Evolutionary conservation across 1,140 invertebrate genomes (phyloP).

Genomic region (Chironomus striatipennis): DNA sequence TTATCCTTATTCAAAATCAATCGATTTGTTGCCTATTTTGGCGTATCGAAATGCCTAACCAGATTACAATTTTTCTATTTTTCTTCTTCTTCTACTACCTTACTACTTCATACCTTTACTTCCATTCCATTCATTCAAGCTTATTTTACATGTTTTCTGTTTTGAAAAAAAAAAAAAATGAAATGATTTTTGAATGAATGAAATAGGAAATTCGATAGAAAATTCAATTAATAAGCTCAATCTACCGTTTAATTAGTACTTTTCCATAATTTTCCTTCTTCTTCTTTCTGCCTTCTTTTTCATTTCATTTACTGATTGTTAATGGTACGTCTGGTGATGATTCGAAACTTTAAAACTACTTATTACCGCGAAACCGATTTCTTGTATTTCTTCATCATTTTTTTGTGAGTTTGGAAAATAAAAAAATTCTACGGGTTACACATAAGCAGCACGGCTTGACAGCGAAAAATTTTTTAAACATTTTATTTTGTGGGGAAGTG

Average conservation of each 20-base stretch:
- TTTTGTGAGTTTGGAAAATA: neutral
- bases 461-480: no score
- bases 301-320: neutral
- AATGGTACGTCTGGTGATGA: slow-evolving; percentile 18
- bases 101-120: neutral
- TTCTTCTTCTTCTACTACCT: neutral
- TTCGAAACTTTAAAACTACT: slow-evolving; percentile 2
- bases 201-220: slow-evolving; percentile 21
- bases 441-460: neutral
- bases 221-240: slow-evolving; percentile 22
- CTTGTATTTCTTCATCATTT: slow-evolving; percentile 15
- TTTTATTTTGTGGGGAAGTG: no score
- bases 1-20: slow-evolving; percentile 21
- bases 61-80: slow-evolving; percentile 4
- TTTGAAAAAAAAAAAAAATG: no score
- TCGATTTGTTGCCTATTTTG: slow-evolving; percentile 22
- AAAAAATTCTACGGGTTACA: slow-evolving; percentile 17
- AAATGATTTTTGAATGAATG: neutral
- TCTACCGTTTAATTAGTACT: slow-evolving; percentile 23
- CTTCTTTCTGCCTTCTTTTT: neutral
- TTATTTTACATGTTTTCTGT: neutral
- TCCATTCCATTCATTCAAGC: neutral
- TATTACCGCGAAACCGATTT: slow-evolving; percentile 11
- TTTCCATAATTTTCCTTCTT: slow-evolving; percentile 10
- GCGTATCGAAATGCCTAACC: slow-evolving; percentile 19